Evolutionary conservation across 2,888 invertebrate species (phyloP).

Genomic region (Meteorus colon): DNA sequence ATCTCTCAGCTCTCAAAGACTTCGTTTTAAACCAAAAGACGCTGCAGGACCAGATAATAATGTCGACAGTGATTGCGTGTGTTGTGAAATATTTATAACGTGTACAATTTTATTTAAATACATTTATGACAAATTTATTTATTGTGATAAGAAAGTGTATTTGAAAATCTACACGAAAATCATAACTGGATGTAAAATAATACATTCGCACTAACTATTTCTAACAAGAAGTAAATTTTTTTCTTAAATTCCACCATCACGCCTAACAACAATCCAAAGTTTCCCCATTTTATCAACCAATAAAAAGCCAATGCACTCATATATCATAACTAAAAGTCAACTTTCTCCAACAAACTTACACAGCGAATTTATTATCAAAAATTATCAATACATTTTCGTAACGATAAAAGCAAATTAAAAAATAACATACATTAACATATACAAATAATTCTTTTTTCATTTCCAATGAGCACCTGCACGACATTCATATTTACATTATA

Average conservation of each 20-base stretch:
- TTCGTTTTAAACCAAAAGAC: constrained; percentile 26
- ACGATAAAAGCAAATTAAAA: background rate
- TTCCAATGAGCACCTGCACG: constrained; percentile 5
- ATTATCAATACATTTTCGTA: constrained; percentile 3
- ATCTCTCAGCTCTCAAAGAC: constrained; percentile 41
- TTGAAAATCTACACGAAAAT: too few species aligned
- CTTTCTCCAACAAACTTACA: background rate
- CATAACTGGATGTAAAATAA: too few species aligned
- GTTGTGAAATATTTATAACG: background rate
- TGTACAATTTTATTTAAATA: background rate
- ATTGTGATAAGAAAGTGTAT: too few species aligned
- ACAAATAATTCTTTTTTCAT: background rate
- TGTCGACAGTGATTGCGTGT: background rate
- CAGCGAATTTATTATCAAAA: background rate
- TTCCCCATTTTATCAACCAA: background rate
- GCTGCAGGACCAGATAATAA: constrained; percentile 1
- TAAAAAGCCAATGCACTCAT: constrained; percentile 23
- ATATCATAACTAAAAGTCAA: constrained; percentile 5
- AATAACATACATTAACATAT: background rate
- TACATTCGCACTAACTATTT: too few species aligned
- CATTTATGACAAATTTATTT: background rate
- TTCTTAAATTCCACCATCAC: too few species aligned
- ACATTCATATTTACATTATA: constrained; percentile 6
- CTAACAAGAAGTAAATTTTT: too few species aligned
- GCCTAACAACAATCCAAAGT: too few species aligned